Base-by-base conservation (phyloP, 2,797 vertebrate genomes). In the Tragelaphus oryx region DNA sequence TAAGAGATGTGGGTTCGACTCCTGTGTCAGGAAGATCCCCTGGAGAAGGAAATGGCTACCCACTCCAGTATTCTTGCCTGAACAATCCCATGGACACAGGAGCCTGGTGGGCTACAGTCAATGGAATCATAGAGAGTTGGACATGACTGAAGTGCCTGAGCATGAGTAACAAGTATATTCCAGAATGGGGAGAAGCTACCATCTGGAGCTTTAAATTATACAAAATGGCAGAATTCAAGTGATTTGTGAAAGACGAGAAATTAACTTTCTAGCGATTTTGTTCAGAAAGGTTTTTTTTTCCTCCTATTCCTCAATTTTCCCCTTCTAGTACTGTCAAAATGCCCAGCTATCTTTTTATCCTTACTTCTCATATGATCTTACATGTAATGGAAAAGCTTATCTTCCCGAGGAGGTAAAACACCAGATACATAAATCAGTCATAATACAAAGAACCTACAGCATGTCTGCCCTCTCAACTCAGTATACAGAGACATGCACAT, bases 311-410 rank as follows among this genome's bases (percentile, higher is more conserved):
- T 86, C 52, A 96, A 59, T 20, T 82, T 87, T 85, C 16, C 16
- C 4, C 14, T 78, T 76, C 20, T 33, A 22, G 57, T 54, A 37
- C 8, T 87, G 82, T 94, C 55, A 93, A 87, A 71, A 78, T 78
- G 13, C 50, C 88, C 60, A 93, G 26, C 48, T 78, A 1, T 18
- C 9, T 55, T 85, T 91, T 89, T 76, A 20, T 84, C 54, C 50
- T 71, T 78, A 44, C 68, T 89, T 93, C 65, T 44, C 6, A 13
- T 44, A 8, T 80, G 44, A 37, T 75, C 2, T 71, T 65, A 20
- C 37, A 94, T 78, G n/a, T 37, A 92, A 92, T 30, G 28, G 37
- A 75, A 97, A 92, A 93, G 9, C 37, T 95, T 89, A 82, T 46
- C 48, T 96, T 88, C 33, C 46, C 18, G 10, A 94, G 54, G 28